Conservation (phyloP, 1,140 invertebrate genomes). For the Aculops lycopersici region DNA sequence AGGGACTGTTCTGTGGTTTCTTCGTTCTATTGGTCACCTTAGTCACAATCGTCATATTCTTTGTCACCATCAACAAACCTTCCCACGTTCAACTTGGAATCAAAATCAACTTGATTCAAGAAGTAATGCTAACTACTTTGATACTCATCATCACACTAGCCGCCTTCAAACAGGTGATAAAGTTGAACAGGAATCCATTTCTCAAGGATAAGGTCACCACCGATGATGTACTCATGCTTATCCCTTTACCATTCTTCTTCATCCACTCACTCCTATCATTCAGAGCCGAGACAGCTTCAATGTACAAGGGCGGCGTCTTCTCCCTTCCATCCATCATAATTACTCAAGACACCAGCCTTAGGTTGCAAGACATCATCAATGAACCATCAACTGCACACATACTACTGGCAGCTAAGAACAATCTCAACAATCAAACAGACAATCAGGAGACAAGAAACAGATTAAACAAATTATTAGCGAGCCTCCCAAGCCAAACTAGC, state of each 20-base stretch:
- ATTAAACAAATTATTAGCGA: no score
- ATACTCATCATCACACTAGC: constrained; percentile 17
- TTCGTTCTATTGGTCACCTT: constrained; percentile 26
- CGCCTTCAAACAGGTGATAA: constrained; percentile 22
- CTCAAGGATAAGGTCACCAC: constrained; percentile 21
- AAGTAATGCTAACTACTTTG: constrained; percentile 19
- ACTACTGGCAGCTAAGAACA: background rate
- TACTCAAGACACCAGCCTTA: no score
- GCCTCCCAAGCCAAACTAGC: no score
- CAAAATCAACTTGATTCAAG: constrained; percentile 11
- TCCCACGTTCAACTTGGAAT: constrained; percentile 13
- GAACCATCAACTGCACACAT: background rate
- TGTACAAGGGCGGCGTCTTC: constrained; percentile 20
- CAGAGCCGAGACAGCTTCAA: constrained; percentile 20
- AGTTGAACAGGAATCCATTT: constrained; percentile 26
- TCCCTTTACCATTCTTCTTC: constrained; percentile 35
- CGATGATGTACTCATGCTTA: constrained; percentile 33
- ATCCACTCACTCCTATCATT: constrained; percentile 26
- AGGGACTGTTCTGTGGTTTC: constrained; percentile 30
- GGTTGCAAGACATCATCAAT: no score
- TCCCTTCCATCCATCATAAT: background rate
- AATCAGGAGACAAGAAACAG: background rate
- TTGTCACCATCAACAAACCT: constrained; percentile 25
- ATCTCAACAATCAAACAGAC: background rate
- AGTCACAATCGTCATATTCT: constrained; percentile 31